A percentile compares a stretch with the other conserved stretches of the same genome.
Evolutionary conservation across 1,140 invertebrate species (phyloP).

Genomic region (Polyergus mexicanus): DNA sequence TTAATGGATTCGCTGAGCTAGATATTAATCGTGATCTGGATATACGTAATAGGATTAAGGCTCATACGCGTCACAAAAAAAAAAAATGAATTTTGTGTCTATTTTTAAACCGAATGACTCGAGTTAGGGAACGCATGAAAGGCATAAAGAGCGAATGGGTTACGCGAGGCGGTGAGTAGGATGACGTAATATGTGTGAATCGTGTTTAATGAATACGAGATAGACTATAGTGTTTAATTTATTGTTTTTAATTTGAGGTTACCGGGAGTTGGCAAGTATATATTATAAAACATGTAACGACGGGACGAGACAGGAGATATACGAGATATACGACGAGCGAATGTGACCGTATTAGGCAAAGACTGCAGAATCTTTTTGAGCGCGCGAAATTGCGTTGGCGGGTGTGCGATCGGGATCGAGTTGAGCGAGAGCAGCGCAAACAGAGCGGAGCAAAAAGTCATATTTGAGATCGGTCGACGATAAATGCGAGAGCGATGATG

Average conservation of each 20-base stretch:
- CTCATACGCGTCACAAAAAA: slow-evolving; percentile 79
- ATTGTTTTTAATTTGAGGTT: slow-evolving; percentile 72
- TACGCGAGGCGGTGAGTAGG: slow-evolving; percentile 35
- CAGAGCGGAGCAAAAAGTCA: slow-evolving; percentile 20
- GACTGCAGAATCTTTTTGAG: not conserved
- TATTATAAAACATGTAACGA: not conserved
- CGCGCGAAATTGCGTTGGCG: not conserved
- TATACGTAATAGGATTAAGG: slow-evolving; percentile 86
- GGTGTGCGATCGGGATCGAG: slow-evolving; percentile 43
- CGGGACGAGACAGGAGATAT: not conserved
- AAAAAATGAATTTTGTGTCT: slow-evolving; percentile 83
- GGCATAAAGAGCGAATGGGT: slow-evolving; percentile 39
- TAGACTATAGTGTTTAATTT: slow-evolving; percentile 77
- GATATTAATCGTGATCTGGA: slow-evolving; percentile 85
- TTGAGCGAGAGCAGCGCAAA: slow-evolving; percentile 9
- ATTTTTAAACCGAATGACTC: slow-evolving; percentile 83
- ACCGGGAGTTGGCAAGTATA: slow-evolving; percentile 19
- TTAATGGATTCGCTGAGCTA: slow-evolving; percentile 18
- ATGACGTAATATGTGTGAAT: slow-evolving; percentile 23
- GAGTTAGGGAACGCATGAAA: slow-evolving; percentile 58
- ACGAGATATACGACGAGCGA: not conserved
- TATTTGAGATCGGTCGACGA: slow-evolving; percentile 12
- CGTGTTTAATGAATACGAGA: slow-evolving; percentile 39
- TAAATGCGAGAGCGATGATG: slow-evolving; percentile 39
- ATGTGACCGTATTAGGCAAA: not conserved